These are phyloP conservation scores for Papilio protenor DNA, from an alignment of 2,888 invertebrate genomes.

Conservation along the genomic window DNA sequence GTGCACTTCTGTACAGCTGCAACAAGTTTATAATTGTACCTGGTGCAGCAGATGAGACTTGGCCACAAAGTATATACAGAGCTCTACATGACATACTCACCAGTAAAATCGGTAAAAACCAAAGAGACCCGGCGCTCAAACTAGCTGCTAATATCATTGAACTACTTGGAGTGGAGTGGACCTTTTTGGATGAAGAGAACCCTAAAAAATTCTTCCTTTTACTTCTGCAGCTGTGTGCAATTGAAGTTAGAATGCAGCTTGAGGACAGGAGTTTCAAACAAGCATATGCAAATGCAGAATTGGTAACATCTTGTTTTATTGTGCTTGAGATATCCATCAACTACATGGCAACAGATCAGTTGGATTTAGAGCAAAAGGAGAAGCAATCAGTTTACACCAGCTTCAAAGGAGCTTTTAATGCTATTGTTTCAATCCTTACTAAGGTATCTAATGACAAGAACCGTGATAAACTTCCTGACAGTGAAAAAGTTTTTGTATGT, in stretches of 20 bases:
- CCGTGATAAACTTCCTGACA: conserved; percentile 86
- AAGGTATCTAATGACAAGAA: conserved; percentile 90
- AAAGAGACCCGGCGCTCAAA: conserved; percentile 94
- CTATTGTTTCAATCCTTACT: conserved; percentile 89
- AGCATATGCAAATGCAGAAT: conserved; percentile 89
- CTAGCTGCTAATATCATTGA: conserved; percentile 92
- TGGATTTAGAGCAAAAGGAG: conserved; percentile 95
- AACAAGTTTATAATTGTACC: conserved; percentile 87
- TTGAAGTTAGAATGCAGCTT: conserved; percentile 97
- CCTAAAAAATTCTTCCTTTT: conserved; percentile 93
- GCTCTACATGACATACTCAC: conserved; percentile 93
- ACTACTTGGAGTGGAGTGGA: conserved; percentile 93
- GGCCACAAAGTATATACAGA: conserved; percentile 92
- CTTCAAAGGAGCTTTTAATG: conserved; percentile 94
- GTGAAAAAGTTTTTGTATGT: conserved; percentile 91
- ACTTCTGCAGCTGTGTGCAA: conserved; percentile 93
- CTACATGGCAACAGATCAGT: conserved; percentile 91
- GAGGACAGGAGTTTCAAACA: conserved; percentile 94
- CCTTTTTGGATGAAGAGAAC: conserved; percentile 90
- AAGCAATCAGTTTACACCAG: conserved; percentile 95
- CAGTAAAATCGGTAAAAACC: conserved; percentile 93
- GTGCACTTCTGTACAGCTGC: conserved; percentile 89
- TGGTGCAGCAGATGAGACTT: conserved; percentile 88
- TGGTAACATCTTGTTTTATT: conserved; percentile 92
- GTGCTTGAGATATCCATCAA: conserved; percentile 91